phyloP scores from a whole-genome alignment of 92 coral and sea anemone genomes.

The Epizoanthus scotinus region DNA sequence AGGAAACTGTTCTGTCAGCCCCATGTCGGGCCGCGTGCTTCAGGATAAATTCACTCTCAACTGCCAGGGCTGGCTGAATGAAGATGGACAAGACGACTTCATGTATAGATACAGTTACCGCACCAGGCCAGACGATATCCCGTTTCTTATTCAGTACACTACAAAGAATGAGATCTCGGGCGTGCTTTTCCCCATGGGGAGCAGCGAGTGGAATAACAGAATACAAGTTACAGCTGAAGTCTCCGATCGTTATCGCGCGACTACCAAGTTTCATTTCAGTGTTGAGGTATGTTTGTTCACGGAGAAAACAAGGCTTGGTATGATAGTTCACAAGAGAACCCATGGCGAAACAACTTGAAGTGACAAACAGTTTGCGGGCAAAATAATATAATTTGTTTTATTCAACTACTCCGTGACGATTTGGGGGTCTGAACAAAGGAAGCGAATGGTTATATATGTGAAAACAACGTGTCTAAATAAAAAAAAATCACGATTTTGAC shows the following conservation, averaged over 20 bases:
- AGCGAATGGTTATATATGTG: too few species aligned
- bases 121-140: constrained; percentile 17
- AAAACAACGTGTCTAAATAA: too few species aligned
- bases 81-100: constrained; percentile 9
- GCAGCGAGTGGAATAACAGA: constrained; percentile 27
- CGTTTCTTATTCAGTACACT: constrained; percentile 30
- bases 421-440: too few species aligned
- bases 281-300: not conserved
- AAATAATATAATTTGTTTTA: too few species aligned
- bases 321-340: too few species aligned
- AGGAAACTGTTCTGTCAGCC: constrained; percentile 49
- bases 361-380: too few species aligned
- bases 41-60: constrained; percentile 22
- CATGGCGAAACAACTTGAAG: too few species aligned
- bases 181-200: constrained; percentile 43
- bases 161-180: not conserved
- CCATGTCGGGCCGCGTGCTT: constrained; percentile 30
- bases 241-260: constrained; percentile 25
- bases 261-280: constrained; percentile 9
- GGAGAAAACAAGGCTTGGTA: not conserved
- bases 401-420: too few species aligned
- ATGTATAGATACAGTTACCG: constrained; percentile 33
- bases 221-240: constrained; percentile 37
- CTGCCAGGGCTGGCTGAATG: constrained; percentile 54
- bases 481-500: too few species aligned